Conservation (phyloP, 2,888 invertebrate genomes). For the Mayetiola destructor region DNA sequence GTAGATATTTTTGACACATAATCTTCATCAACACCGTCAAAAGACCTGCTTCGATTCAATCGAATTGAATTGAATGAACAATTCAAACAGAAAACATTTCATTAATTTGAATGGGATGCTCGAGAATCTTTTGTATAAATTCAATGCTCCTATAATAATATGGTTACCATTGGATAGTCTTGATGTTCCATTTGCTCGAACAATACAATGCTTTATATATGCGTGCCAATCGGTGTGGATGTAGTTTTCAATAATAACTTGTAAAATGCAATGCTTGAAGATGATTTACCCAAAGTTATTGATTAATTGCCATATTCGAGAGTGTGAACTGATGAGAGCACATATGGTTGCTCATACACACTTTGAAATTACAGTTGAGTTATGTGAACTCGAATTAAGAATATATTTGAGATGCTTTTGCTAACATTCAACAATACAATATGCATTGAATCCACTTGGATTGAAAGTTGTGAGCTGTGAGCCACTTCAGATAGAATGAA, state of each 20-base stretch:
- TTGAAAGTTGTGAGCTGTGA: no score
- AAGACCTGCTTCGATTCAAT: neutral
- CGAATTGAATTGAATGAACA: constrained; percentile 7
- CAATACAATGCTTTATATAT: no score
- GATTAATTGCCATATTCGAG: neutral
- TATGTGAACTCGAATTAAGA: no score
- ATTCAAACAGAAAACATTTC: constrained; percentile 9
- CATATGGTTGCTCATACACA: constrained; percentile 5
- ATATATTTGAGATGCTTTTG: neutral
- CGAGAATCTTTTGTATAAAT: neutral
- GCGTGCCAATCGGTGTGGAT: neutral
- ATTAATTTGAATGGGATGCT: constrained; percentile 3
- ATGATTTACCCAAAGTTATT: neutral
- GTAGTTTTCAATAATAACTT: neutral
- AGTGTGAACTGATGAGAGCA: no score
- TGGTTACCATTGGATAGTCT: no score
- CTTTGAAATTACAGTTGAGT: neutral
- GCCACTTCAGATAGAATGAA: no score
- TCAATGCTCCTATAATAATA: no score
- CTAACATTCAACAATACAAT: no score
- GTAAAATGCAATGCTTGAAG: neutral
- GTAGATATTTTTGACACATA: constrained; percentile 2
- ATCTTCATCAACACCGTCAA: constrained; percentile 1
- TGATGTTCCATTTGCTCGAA: no score
- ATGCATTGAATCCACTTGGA: neutral